Evolutionary conservation across 2,888 invertebrate genomes (phyloP), one percentile per base, ranked within the genome.

Genomic region (Oegoconia quadripuncta): DNA sequence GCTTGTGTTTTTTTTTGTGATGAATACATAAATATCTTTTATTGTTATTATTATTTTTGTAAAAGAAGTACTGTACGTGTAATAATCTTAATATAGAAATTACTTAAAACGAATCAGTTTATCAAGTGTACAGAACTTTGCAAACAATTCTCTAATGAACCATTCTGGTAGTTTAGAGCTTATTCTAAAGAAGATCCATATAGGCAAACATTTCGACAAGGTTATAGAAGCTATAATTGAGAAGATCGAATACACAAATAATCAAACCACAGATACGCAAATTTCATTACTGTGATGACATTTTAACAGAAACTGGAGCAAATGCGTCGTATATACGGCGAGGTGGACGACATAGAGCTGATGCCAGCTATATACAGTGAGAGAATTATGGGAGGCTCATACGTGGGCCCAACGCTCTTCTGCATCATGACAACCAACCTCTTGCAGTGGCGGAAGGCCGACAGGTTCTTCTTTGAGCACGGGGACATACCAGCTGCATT

Each of bases 401-500:
- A 30, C 39, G 43, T 65, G 22, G 47, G 52, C 0, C 59, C 60
- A 3, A 55, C 64, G 7, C 46, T 64, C 16, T 61, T 59, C 55
- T 69, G 67, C 56, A 58, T 68, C 51, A 53, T 63, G 44, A 45
- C 42, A 1, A 41, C 55, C 2, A 65, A 61, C 44, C 43, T 64
- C 17, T 29, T 55, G 20, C 55, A 61, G 12, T 67, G 63, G 61
- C 50, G 66, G 17, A 52, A 42, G 4, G 59, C 68, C 0, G 66
- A 68, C 40, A 44, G 47, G 23, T 57, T 54, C 46, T 68, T 66
- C 55, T 68, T 64, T 26, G 68, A 69, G 35, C 65, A 68, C 12
- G 65, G 63, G 11, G 52, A 54, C 17, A 46, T 50, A 8, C 54
- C 60, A 0, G 39, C 59, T 20, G 55, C 63, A 1, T 47, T 69